Conservation (phyloP, 2,888 invertebrate species). For the Abrostola tripartita region DNA sequence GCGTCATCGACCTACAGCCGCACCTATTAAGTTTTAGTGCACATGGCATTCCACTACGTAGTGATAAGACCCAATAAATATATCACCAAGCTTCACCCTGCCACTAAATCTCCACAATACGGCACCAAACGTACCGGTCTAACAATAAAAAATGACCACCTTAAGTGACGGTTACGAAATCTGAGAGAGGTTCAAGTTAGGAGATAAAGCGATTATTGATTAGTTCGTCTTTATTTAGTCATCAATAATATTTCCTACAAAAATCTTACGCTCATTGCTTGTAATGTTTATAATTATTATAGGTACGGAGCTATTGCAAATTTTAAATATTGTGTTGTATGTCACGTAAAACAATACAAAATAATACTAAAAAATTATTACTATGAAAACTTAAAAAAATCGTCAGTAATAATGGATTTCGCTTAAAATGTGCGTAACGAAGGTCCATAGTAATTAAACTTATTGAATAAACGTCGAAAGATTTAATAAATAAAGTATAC, state of each 20-base stretch:
- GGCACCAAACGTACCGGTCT: conserved; percentile 72
- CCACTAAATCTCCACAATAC: conserved; percentile 77
- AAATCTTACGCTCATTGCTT: too few species aligned
- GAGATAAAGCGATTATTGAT: conserved; percentile 26
- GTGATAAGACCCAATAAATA: conserved; percentile 84
- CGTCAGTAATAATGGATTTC: too few species aligned
- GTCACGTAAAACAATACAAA: too few species aligned
- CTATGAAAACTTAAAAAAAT: too few species aligned
- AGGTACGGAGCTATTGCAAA: not conserved
- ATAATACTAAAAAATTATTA: too few species aligned
- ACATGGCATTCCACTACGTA: conserved; percentile 72
- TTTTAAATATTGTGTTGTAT: too few species aligned
- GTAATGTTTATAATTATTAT: conserved; percentile 13
- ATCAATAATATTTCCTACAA: too few species aligned
- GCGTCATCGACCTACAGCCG: conserved; percentile 49
- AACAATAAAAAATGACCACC: conserved; percentile 83
- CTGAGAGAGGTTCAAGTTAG: conserved; percentile 38
- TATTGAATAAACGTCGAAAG: too few species aligned
- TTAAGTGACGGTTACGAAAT: conserved; percentile 78
- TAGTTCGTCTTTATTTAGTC: too few species aligned
- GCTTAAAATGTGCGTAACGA: too few species aligned
- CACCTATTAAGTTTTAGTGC: conserved; percentile 62
- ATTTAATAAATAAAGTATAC: too few species aligned
- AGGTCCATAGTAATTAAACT: too few species aligned
- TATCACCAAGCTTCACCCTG: conserved; percentile 75